Evolutionary conservation across 1,140 invertebrate species (phyloP), one percentile per base, ranked within the genome.

Genomic region (Stratiolaelaps scimitus): DNA sequence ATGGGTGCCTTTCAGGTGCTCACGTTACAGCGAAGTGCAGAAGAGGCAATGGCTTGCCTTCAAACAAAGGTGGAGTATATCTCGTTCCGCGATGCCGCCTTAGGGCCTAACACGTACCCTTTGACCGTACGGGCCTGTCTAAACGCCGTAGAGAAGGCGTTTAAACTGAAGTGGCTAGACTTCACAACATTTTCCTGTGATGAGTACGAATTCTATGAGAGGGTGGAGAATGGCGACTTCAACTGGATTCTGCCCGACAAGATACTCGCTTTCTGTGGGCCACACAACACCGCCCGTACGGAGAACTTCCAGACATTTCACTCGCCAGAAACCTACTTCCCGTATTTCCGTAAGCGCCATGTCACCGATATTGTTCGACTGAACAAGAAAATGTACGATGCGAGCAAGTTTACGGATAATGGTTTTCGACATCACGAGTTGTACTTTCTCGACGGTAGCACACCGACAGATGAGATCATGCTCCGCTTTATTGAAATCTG

Each of bases 321-420:
- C 13, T 46, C 64, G 2, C 64, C 64, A 17, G 44, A 46, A 19
- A 43, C 44, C 44, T 65, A 43, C 20, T 43, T 65, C 29, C 15
- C 28, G 28, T 65, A 65, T 40, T 65, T 65, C 28, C 34, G 43
- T 43, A 43, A 43, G 19, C 28, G 43, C 13, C 17, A 23, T 5
- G 64, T 65, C 29, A 65, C 40, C 23, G 40, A 43, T 43, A 13
- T 65, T 43, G 64, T 65, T 17, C 10, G 64, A 46, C 29, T 65
- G 23, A 65, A 65, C 23, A 53, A 66, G 13, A 43, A 26, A 65
- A 65, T 43, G 64, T 65, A 65, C 30, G 64, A 65, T 43, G 28
- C 64, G n/a, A 65, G 43, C 13, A 46, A 65, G n/a, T 65, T 65
- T 23, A 46, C 44, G 10, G 34, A 43, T 17, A 65, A 65, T 43